Base-by-base conservation (phyloP, 2,797 vertebrate genomes). In the Percopsis omiscomaycus region DNA sequence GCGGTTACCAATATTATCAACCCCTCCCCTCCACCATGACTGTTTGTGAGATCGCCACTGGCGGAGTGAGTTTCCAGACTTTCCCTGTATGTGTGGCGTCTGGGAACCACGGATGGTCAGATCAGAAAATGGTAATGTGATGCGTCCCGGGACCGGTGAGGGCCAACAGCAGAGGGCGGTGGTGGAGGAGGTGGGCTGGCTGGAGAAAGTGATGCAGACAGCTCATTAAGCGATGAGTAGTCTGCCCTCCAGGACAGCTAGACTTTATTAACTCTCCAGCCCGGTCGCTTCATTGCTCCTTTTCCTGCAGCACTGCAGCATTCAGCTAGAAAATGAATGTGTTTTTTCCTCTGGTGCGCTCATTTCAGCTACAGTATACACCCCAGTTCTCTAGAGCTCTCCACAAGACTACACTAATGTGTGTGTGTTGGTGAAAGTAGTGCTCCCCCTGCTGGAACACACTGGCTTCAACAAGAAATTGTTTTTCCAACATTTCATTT, bases 311-410 rank as follows among this genome's bases (percentile, higher is more conserved):
- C 29, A 79, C 77, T 59, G 72, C 73, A 62, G 49, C 75, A 60
- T 69, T 88, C 79, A 77, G 53, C 62, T 74, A 70, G 76, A 85
- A 82, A 84, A 82, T 73, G 46, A 80, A 78, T 57, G 37, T 27
- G 57, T 70, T 76, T 74, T 78, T 53, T 73, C 72, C 59, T 49
- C 70, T 48, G 51, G 13, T 61, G 62, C 54, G 50, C 54, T 70
- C 2, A 0, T 69, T 32, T 0, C n/a, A 29, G 44, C 49, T 32
- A 53, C 49, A 2, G 5, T 2, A 29, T 30, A 29, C 13, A 30
- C 12, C 15, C 32, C 27, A 37, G 22, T 37, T 27, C 48, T 16
- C 29, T 55, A 45, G 47, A 45, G 59, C 66, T 68, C 47, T 14
- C 45, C 15, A 45, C 46, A 11, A 56, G 48, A 1, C 47, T 37